Base-by-base conservation (phyloP, 2,797 vertebrate genomes). In the Galago senegalensis region DNA sequence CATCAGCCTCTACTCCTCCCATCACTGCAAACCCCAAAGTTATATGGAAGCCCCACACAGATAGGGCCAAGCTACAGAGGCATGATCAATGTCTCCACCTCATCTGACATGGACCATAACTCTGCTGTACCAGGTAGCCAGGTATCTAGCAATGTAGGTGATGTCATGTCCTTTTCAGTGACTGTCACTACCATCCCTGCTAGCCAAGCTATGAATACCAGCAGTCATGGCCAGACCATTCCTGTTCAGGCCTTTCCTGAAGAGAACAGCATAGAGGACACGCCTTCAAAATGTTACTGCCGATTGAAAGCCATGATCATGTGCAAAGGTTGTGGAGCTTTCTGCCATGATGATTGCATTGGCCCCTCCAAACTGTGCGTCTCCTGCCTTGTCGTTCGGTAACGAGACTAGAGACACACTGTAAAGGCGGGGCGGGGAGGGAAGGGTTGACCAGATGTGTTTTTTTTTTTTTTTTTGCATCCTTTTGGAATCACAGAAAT, bases 241-340 rank as follows among this genome's bases (percentile, higher is more conserved):
- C 99, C 99, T 0, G 99, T 99, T 53, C 99, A 99, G 97, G 98
- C 99, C 3, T 99, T 99, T 89, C 97, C 99, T 0, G 99, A 99
- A 91, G 99, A 99, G 84, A 96, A 98, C 96, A 95, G 93, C 97
- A 91, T 99, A 96, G 99, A 99, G 98, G 99, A 99, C 5, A 98
- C 99, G 0, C 99, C 99, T 94, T 99, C 99, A 23, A 99, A 99
- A 92, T 99, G 99, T 97, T 99, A 99, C 98, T 99, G 99, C 98
- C 98, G 99, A 72, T 99, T 99, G 97, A 99, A 99, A 99, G 99
- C 99, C 84, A 99, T 99, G 99, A 99, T 99, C 98, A 99, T 99
- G 99, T 99, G 99, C 98, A 99, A 99, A 98, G 99, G 99, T 63
- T 99, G 99, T 2, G 99, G 99, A 0, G 99, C 99, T 84, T 99